Base-by-base conservation (phyloP, 2,888 invertebrate genomes). In the Lasioglossum lativentre region DNA sequence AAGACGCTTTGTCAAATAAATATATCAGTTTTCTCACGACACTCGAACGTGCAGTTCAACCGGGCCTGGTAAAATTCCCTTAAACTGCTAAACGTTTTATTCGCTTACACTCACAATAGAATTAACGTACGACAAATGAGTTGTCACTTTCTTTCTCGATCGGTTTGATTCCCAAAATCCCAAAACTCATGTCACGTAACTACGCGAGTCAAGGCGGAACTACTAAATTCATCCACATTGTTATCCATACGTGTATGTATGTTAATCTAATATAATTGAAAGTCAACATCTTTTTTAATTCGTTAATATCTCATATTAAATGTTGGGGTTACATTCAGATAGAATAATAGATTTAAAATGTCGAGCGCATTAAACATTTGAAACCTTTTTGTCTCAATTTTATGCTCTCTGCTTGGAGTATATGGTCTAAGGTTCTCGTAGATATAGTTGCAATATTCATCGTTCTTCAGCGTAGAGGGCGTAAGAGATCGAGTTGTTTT, bases 131-230 rank as follows among this genome's bases (percentile, higher is more conserved):
- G 83, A 80, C 81, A 84, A 84, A 80, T 87, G 83, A 87, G 88
- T 90, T 92, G 89, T 90, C 91, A 92, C 91, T 91, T 86, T 86
- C 75, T 82, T 79, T 85, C 82, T 75, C 85, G 83, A 87, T 87
- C 85, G n/a, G 80, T 80, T 89, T 78, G 86, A 87, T 83, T 79
- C 82, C 81, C 84, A 80, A 86, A 88, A 90, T 86, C 88, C 87
- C 90, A 93, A 93, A 93, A 91, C 91, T 93, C 93, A 90, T 93
- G 93, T 93, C 93, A 93, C 93, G 93, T 90, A 91, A 86, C 93
- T 91, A 92, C 93, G 91, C 68, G 81, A 92, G 90, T 93, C 93
- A 93, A 91, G 75, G 73, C 82, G 89, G n/a, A n/a, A 59, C 30
- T 16, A 66, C 68, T 45, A 34, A 40, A 76, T 45, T 38, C 23